phyloP scores from a whole-genome alignment of 2,113 vertebrate genomes.

The Microcebus griseorufus region DNA sequence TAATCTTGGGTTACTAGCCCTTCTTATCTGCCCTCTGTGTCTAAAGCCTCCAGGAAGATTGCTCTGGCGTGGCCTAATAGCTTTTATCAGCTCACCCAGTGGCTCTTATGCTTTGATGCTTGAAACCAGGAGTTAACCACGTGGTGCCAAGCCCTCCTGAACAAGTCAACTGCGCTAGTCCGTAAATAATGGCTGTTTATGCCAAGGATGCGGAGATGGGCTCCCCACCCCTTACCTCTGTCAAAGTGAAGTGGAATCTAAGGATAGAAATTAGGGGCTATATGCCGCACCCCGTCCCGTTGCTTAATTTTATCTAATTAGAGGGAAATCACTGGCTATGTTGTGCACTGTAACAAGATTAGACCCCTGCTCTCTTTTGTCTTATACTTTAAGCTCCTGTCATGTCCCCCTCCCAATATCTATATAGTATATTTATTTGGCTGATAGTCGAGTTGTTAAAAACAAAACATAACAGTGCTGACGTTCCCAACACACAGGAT shows the following conservation, averaged over 20 bases:
- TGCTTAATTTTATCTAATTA: neutral
- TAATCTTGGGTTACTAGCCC: conserved; percentile 21
- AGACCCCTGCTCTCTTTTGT: neutral
- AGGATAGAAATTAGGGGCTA: neutral
- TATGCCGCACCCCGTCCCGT: neutral
- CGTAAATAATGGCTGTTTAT: neutral
- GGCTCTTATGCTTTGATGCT: neutral
- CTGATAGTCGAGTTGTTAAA: neutral
- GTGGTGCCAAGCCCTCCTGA: neutral
- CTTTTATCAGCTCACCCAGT: conserved; percentile 59
- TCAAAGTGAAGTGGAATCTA: neutral
- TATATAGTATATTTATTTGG: neutral
- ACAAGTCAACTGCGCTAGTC: neutral
- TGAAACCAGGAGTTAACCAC: conserved; percentile 24
- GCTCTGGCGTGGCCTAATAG: conserved; percentile 44
- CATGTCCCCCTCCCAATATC: neutral
- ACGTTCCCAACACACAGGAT: neutral
- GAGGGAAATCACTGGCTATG: neutral
- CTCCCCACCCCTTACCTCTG: neutral
- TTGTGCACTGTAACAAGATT: neutral
- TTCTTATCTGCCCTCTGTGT: conserved; percentile 53
- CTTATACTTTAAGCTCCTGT: neutral
- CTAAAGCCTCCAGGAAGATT: conserved; percentile 31
- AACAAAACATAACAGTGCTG: neutral
- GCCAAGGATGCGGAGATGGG: too few relatives aligned